Percentiles rank a stretch among this genome's conserved stretches.
These are phyloP conservation scores for Ostrea denselamellosa DNA, from an alignment of 1,140 invertebrate genomes.

Conservation along the genomic window DNA sequence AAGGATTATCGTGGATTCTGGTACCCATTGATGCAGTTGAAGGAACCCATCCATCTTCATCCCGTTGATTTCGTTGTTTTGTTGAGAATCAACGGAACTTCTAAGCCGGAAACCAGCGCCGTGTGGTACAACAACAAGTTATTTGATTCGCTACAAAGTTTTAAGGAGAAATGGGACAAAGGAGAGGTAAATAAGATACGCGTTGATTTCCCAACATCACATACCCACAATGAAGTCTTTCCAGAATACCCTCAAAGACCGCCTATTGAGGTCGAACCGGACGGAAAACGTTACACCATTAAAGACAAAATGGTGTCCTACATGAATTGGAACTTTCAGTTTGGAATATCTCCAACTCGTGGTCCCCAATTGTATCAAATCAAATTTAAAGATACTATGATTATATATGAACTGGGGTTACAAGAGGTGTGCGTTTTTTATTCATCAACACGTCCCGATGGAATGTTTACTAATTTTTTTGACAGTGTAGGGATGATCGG, in stretches of 20 bases:
- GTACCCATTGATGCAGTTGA: neutral
- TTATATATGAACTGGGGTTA: conserved; percentile 64
- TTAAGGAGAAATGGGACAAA: conserved; percentile 52
- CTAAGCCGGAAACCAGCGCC: conserved; percentile 54
- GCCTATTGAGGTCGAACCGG: conserved; percentile 63
- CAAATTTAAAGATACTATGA: conserved; percentile 59
- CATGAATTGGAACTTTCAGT: conserved; percentile 68
- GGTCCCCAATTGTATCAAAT: conserved; percentile 69
- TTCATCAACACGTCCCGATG: conserved; percentile 54
- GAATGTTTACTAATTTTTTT: conserved; percentile 58
- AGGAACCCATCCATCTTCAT: conserved; percentile 41
- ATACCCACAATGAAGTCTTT: conserved; percentile 53
- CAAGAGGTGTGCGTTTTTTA: conserved; percentile 66
- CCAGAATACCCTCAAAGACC: conserved; percentile 52
- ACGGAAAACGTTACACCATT: conserved; percentile 69
- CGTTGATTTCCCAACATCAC: conserved; percentile 54
- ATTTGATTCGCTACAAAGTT: conserved; percentile 58
- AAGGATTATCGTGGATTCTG: neutral
- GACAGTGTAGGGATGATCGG: conserved; percentile 60
- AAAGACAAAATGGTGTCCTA: conserved; percentile 64
- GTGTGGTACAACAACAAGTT: conserved; percentile 60
- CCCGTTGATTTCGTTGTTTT: conserved; percentile 61
- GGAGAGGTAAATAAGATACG: conserved; percentile 53
- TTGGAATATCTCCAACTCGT: conserved; percentile 61
- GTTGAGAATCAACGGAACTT: conserved; percentile 47